phyloP scores from a whole-genome alignment of 2,113 vertebrate genomes.

The Oxyruncus cristatus region DNA sequence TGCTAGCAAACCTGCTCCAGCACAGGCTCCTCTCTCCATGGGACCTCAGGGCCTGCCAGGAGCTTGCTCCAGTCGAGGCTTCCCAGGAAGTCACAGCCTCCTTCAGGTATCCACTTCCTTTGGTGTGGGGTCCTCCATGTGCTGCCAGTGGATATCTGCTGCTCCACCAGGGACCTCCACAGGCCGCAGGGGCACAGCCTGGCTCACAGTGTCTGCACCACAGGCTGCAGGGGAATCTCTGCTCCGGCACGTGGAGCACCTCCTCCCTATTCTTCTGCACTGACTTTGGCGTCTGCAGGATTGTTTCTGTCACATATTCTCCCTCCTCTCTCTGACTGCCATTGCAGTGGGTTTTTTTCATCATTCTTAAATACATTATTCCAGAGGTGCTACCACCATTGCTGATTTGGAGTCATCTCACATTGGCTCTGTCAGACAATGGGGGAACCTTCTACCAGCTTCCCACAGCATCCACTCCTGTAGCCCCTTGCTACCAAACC shows the following conservation, averaged over 20 bases:
- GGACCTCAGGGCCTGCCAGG: background rate
- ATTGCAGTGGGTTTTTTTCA: background rate
- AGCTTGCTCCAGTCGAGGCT: background rate
- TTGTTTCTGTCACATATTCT: background rate
- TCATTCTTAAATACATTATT: background rate
- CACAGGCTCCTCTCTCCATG: background rate
- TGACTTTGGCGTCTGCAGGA: too few species aligned
- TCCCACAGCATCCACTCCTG: background rate
- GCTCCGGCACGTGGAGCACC: background rate
- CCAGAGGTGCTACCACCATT: accelerated
- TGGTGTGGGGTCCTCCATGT: accelerated
- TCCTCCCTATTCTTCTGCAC: background rate
- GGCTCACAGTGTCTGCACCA: background rate
- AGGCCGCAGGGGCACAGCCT: background rate
- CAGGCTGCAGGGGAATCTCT: background rate
- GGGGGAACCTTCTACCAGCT: background rate
- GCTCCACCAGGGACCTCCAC: background rate
- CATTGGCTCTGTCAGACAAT: background rate
- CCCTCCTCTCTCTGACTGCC: background rate
- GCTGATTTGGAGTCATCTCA: background rate
- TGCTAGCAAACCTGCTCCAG: background rate
- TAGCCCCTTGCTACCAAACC: background rate
- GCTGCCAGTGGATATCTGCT: background rate
- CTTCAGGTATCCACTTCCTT: background rate
- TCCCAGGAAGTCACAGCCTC: background rate